Evolutionary conservation across 2,888 invertebrate species (phyloP).

Genomic region (Dysmachus trigonus): DNA sequence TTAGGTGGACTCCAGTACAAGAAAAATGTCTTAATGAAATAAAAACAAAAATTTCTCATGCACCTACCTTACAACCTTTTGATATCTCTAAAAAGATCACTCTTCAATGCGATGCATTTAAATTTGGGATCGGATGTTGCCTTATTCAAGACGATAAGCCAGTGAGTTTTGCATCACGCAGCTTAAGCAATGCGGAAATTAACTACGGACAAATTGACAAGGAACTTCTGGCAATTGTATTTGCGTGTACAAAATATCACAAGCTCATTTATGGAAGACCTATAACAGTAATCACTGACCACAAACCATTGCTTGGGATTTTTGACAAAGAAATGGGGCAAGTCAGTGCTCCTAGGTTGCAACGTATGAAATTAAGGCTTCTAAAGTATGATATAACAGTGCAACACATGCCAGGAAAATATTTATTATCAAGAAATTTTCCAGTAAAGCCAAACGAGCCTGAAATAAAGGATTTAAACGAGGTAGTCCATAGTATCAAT

Average conservation of each 20-base stretch:
- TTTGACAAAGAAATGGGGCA: too few relatives aligned
- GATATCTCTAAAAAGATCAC: too few relatives aligned
- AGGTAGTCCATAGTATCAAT: constrained; percentile 48
- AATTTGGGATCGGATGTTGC: too few relatives aligned
- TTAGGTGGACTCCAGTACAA: too few relatives aligned
- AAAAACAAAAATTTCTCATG: too few relatives aligned
- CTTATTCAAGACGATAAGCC: constrained; percentile 39
- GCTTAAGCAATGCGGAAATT: constrained; percentile 52
- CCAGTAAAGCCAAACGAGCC: not conserved
- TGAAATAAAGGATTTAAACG: constrained; percentile 46
- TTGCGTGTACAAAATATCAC: constrained; percentile 49
- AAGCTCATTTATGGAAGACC: constrained; percentile 28
- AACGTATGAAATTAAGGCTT: too few relatives aligned
- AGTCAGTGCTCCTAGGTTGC: too few relatives aligned
- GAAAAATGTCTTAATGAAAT: too few relatives aligned
- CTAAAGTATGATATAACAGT: not conserved
- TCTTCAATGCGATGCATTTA: too few relatives aligned
- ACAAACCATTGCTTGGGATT: too few relatives aligned
- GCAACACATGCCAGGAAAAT: constrained; percentile 49
- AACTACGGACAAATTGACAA: constrained; percentile 48
- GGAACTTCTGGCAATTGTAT: constrained; percentile 50
- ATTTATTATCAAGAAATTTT: constrained; percentile 42
- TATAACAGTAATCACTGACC: too few relatives aligned
- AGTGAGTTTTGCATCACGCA: constrained; percentile 52
- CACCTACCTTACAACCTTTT: too few relatives aligned